These are phyloP conservation scores for Sisyra terminalis DNA, from an alignment of 2,888 invertebrate species.

Conservation along the genomic window DNA sequence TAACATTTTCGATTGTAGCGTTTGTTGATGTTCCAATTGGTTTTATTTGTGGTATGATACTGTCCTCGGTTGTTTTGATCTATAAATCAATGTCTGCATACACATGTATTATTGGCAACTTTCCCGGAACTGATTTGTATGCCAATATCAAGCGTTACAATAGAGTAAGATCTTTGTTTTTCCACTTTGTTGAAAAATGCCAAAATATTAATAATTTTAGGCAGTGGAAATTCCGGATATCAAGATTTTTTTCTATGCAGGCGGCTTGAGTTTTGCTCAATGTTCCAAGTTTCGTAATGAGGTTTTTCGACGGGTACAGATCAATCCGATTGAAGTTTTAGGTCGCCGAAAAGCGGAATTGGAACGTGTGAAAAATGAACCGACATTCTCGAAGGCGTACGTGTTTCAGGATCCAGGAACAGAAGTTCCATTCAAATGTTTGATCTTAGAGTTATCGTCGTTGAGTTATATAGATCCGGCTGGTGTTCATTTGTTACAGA, in stretches of 20 bases:
- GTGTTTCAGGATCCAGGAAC: conserved; percentile 7
- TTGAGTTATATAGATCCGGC: conserved; percentile 55
- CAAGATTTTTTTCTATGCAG: conserved; percentile 37
- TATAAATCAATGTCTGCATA: conserved; percentile 51
- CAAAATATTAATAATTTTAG: conserved; percentile 23
- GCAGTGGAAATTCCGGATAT: conserved; percentile 51
- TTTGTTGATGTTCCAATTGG: conserved; percentile 65
- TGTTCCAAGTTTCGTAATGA: background rate
- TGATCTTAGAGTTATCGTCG: conserved; percentile 53
- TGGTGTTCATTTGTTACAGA: conserved; percentile 41
- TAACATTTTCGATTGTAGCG: conserved; percentile 58
- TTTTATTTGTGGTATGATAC: conserved; percentile 51
- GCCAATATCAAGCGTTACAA: conserved; percentile 53
- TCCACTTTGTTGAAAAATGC: too few species aligned
- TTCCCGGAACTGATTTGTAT: conserved; percentile 60
- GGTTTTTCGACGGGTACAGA: background rate
- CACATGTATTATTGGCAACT: conserved; percentile 48
- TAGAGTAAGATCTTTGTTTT: conserved; percentile 38
- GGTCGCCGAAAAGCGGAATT: background rate
- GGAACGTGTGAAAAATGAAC: background rate
- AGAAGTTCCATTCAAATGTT: conserved; percentile 31
- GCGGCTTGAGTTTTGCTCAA: conserved; percentile 8
- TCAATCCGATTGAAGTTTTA: conserved; percentile 5
- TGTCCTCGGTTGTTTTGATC: conserved; percentile 58
- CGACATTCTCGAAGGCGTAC: conserved; percentile 6